These are phyloP conservation scores for Bradypodion pumilum DNA, from an alignment of 2,797 vertebrate species.

Conservation along the genomic window DNA sequence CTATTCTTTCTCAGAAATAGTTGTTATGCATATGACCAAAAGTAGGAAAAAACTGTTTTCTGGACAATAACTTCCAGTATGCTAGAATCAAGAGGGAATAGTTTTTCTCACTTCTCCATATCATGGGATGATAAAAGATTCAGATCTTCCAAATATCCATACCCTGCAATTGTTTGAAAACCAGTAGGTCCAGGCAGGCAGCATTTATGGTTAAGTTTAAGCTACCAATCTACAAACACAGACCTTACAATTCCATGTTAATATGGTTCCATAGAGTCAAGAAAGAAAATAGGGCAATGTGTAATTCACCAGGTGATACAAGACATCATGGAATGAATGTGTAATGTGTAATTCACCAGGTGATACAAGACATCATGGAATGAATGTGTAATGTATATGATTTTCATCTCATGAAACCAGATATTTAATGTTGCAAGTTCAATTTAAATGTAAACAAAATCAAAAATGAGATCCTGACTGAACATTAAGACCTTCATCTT, in stretches of 20 bases:
- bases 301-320: background rate
- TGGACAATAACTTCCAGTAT: background rate
- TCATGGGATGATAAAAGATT: background rate
- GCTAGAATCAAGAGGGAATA: no score
- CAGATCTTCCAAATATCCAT: background rate
- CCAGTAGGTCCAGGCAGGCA: background rate
- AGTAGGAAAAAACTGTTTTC: background rate
- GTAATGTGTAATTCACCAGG: background rate
- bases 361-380: background rate
- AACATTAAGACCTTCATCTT: no score
- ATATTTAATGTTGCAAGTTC: background rate
- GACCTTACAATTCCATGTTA: background rate
- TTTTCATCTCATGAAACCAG: background rate
- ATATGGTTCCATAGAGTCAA: background rate
- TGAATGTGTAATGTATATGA: background rate
- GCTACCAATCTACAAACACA: background rate
- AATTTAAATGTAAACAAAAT: background rate
- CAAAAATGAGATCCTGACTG: background rate
- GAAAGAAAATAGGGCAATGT: background rate
- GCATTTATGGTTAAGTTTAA: background rate
- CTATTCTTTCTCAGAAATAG: slow-evolving; percentile 31
- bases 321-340: background rate
- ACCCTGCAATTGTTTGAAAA: background rate
- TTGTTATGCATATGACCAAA: background rate
- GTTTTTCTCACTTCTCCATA: no score